A percentile compares a stretch with the other conserved stretches of the same genome.
Evolutionary conservation across 2,797 vertebrate species (phyloP).

Genomic region (Sebastes oblongus): DNA sequence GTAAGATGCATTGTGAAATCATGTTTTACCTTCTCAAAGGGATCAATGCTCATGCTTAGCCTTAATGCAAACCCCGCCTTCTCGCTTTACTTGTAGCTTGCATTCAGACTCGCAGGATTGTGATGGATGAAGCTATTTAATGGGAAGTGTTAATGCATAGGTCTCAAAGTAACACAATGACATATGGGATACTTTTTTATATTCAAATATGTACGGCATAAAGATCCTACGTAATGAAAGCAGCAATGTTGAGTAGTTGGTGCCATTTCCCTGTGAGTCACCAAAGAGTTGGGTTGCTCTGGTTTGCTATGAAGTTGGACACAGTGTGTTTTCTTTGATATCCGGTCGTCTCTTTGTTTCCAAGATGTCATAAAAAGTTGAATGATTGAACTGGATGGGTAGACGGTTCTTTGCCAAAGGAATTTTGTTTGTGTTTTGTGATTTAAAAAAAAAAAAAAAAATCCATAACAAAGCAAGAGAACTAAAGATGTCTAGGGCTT

Average conservation of each 20-base stretch:
- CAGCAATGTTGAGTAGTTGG: not conserved
- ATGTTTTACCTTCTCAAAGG: conserved; percentile 20
- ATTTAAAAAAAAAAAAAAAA: not conserved
- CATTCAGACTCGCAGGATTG: not conserved
- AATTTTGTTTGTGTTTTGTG: not conserved
- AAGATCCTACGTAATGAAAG: not conserved
- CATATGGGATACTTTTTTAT: not conserved
- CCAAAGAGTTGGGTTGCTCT: not conserved
- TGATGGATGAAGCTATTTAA: conserved; percentile 25
- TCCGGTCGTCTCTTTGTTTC: not conserved
- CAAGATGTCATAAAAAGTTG: not conserved
- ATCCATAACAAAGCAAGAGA: not conserved
- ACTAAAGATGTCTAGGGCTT: not conserved
- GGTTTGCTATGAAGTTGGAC: not conserved
- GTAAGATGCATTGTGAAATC: conserved; percentile 33
- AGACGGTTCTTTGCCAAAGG: not conserved
- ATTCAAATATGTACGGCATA: not conserved
- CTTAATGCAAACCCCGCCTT: conserved; percentile 32
- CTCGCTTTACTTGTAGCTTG: conserved; percentile 1
- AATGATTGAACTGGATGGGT: not conserved
- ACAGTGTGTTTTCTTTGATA: not conserved
- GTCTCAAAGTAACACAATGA: not conserved
- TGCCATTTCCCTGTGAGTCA: not conserved
- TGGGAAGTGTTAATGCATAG: not conserved
- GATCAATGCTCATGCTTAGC: conserved; percentile 36